Base-by-base conservation (phyloP, 2,888 invertebrate genomes). In the Agrotis ipsilon region DNA sequence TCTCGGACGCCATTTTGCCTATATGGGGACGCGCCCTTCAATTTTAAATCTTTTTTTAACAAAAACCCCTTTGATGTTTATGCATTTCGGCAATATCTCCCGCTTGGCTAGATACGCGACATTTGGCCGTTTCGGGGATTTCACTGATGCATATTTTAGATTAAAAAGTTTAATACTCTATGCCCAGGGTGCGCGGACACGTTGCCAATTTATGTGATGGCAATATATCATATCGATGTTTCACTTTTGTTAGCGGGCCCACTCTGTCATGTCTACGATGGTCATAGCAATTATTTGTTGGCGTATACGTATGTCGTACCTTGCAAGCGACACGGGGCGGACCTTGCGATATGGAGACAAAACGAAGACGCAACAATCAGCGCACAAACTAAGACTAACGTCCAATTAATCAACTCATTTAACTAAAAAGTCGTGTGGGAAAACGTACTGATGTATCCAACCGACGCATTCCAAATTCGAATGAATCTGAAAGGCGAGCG, bases 11-110 rank as follows among this genome's bases (percentile, higher is more conserved):
- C 94, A 95, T 95, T 94, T 94, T 94, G 92, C 90, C 89, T 86
- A 88, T 85, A 86, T 91, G 91, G 94, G 95, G 95, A 94, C 93
- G 94, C 94, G 94, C 96, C 96, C 96, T 96, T 92, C 94, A 93
- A 94, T 93, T 94, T 95, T 94, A 94, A 95, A 94, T 93, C 90
- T 93, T 94, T 94, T 94, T 93, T 92, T 90, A 91, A 92, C 91
- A 92, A 95, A 83, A 94, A 95, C 91, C 96, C 95, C 94, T 96
- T 96, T 95, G 95, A 96, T 96, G 95, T 95, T 92, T 93, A 94
- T 94, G 93, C 93, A 88, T 94, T 95, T 94, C 86, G 93, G 93
- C 95, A 94, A 96, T 96, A 95, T 94, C 94, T 94, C 93, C 90
- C 94, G 94, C 91, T 86, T 86, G 87, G 91, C 85, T 92, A 91